Percentiles rank a stretch among this genome's conserved stretches.
phyloP scores from a whole-genome alignment of 2,797 vertebrate species.

The Phataginus tetradactyla region DNA sequence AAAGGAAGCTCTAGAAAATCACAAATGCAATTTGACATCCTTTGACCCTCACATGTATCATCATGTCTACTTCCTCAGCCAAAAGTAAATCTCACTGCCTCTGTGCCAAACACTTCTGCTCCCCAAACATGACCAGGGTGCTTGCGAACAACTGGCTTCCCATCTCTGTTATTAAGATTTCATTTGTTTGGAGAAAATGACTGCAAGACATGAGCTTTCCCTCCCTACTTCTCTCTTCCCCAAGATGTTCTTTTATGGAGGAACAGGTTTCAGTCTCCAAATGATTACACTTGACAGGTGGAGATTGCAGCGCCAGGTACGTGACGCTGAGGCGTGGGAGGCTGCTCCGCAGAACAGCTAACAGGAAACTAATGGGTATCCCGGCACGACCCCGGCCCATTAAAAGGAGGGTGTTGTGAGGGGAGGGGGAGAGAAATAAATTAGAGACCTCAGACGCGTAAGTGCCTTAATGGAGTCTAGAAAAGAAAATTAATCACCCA shows the following conservation, averaged over 20 bases:
- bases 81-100: not conserved
- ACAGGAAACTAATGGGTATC: conserved; percentile 92
- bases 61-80: conserved; percentile 32
- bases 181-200: conserved; percentile 69
- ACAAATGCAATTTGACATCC: not conserved
- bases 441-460: conserved; percentile 79
- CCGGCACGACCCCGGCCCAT: conserved; percentile 78
- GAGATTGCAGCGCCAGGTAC: conserved; percentile 86
- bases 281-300: conserved; percentile 89
- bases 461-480: conserved; percentile 79
- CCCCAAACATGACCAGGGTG: not conserved
- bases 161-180: conserved; percentile 65
- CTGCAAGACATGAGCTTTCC: conserved; percentile 21
- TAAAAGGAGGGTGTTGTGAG: conserved; percentile 56
- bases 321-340: conserved; percentile 89
- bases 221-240: not conserved
- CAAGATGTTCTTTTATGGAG: conserved; percentile 84
- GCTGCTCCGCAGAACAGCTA: conserved; percentile 87
- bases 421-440: conserved; percentile 78
- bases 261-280: conserved; percentile 80
- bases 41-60: not conserved
- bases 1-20: not conserved
- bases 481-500: conserved; percentile 84
- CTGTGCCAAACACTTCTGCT: conserved; percentile 5
- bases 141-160: conserved; percentile 61